These are phyloP conservation scores for Pristionchus maxplancki DNA, from an alignment of 2,888 invertebrate genomes.

Conservation along the genomic window DNA sequence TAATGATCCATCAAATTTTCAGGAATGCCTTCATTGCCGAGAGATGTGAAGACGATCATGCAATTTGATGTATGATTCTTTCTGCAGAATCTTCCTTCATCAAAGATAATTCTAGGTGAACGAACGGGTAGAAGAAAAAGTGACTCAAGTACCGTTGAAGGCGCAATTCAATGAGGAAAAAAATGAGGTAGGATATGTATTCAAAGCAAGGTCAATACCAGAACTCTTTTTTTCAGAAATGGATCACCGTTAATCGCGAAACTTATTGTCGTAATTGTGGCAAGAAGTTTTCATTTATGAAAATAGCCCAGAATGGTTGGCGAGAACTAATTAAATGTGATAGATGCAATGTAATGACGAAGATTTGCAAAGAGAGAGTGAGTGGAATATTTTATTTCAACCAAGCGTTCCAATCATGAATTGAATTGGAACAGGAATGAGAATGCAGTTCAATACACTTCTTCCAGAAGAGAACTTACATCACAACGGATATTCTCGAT, in stretches of 20 bases:
- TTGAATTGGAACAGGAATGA: no score
- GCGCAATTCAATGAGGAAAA: not conserved
- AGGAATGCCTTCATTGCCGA: not conserved
- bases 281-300: not conserved
- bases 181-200: no score
- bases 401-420: no score
- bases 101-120: no score
- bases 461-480: not conserved
- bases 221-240: not conserved
- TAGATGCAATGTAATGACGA: not conserved
- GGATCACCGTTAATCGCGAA: not conserved
- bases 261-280: not conserved
- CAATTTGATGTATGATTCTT: not conserved
- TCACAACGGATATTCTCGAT: not conserved
- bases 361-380: not conserved
- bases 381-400: not conserved
- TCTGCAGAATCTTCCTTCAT: no score
- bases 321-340: not conserved
- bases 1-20: not conserved
- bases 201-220: no score
- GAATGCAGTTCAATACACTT: not conserved
- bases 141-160: not conserved
- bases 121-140: not conserved
- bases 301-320: not conserved
- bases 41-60: not conserved